Conservation (phyloP, 2,797 vertebrate genomes). For the Rhyacichthys aspro region DNA sequence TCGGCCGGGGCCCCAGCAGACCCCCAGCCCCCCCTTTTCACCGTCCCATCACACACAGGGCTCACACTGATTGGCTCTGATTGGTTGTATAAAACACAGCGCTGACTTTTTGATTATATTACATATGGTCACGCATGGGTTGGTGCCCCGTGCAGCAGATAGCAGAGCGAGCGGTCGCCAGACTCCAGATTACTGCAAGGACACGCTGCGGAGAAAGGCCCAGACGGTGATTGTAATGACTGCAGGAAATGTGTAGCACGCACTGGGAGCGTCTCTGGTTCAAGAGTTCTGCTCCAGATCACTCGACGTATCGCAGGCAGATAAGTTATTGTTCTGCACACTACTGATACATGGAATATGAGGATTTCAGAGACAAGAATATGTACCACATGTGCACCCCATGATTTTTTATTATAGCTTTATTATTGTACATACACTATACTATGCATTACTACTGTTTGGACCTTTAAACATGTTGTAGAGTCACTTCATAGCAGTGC, state of each 20-base stretch:
- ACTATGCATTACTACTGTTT: too few species aligned
- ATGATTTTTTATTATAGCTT: too few species aligned
- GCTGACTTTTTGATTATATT: constrained; percentile 84
- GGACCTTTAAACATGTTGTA: too few species aligned
- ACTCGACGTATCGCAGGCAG: too few species aligned
- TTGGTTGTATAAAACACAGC: constrained; percentile 84
- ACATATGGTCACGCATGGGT: constrained; percentile 71
- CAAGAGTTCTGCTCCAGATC: background rate
- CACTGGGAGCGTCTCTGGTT: constrained; percentile 37
- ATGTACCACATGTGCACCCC: too few species aligned
- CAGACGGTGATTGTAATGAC: constrained; percentile 59
- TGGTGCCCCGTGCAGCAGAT: constrained; percentile 67
- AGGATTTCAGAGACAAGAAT: too few species aligned
- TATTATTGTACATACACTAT: too few species aligned
- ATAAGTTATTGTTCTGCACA: too few species aligned
- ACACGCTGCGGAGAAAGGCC: constrained; percentile 22
- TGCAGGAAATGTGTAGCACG: constrained; percentile 58
- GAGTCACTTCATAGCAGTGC: too few species aligned
- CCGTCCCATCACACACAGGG: constrained; percentile 52
- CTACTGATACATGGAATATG: too few species aligned
- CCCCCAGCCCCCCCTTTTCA: constrained; percentile 26
- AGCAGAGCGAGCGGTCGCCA: constrained; percentile 48
- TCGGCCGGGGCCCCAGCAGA: constrained; percentile 54
- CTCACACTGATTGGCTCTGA: constrained; percentile 80
- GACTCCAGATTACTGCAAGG: constrained; percentile 58